A percentile compares a stretch with the other conserved stretches of the same genome.
Evolutionary conservation across 2,797 vertebrate species (phyloP).

Genomic region (Hippoglossus hippoglossus): DNA sequence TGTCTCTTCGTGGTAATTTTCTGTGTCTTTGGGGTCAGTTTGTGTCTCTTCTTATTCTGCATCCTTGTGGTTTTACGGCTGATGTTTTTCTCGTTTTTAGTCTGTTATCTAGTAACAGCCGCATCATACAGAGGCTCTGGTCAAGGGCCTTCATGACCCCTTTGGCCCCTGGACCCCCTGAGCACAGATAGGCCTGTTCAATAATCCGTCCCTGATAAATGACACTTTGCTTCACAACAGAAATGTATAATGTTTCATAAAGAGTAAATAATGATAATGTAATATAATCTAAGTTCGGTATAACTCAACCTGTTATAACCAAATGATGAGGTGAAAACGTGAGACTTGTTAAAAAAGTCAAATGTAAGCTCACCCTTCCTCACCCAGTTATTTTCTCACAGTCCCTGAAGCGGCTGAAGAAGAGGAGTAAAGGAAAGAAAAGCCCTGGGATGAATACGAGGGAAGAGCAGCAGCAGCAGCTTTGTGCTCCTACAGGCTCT

Average conservation of each 20-base stretch:
- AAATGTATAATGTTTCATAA: no score
- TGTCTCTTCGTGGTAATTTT: no score
- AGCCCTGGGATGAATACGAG: constrained; percentile 30
- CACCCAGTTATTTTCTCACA: constrained; percentile 1
- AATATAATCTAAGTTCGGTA: background rate
- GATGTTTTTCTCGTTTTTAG: no score
- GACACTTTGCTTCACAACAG: background rate
- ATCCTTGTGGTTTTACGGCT: no score
- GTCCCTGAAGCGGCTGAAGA: background rate
- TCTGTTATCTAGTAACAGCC: no score
- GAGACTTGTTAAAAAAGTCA: background rate
- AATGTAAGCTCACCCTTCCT: background rate
- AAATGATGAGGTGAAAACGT: background rate
- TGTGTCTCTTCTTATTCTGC: no score
- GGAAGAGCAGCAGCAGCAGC: constrained; percentile 20
- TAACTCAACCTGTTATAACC: background rate
- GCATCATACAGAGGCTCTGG: no score
- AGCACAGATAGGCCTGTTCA: background rate
- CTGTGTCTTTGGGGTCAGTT: no score
- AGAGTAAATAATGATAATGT: no score
- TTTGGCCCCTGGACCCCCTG: no score
- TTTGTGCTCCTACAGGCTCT: constrained; percentile 26
- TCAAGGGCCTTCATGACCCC: no score
- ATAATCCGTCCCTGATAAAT: background rate
- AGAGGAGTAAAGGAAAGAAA: background rate